Evolutionary conservation across 2,113 vertebrate genomes (phyloP).

Genomic region (Urocynchramus pylzowi): DNA sequence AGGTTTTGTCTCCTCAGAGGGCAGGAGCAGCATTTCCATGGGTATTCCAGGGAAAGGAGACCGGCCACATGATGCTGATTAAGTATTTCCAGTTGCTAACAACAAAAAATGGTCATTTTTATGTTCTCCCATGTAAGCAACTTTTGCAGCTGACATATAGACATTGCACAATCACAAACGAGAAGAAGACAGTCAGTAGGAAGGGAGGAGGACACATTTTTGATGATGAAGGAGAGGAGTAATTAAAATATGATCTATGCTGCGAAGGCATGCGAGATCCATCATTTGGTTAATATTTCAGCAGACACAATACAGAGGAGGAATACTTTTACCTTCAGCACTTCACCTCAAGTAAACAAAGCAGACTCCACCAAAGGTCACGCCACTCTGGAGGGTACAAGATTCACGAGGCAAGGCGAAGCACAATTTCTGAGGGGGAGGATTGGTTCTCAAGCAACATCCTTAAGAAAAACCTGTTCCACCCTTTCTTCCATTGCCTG

Average conservation of each 20-base stretch:
- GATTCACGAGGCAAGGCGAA: background rate
- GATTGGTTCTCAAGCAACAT: background rate
- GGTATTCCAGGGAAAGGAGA: background rate
- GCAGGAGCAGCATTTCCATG: background rate
- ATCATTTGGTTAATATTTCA: background rate
- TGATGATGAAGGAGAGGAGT: background rate
- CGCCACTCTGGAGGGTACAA: background rate
- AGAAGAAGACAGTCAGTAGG: background rate
- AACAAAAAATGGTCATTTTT: background rate
- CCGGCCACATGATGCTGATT: background rate
- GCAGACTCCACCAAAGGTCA: background rate
- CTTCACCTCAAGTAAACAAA: background rate
- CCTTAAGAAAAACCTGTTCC: background rate
- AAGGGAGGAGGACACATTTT: background rate
- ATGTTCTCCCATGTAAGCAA: background rate
- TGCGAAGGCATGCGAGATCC: background rate
- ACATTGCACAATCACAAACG: background rate
- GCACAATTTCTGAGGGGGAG: background rate
- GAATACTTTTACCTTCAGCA: background rate
- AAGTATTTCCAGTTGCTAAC: conserved; percentile 15
- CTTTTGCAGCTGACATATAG: background rate
- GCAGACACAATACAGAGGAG: background rate
- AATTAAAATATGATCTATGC: background rate
- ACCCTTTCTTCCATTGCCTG: background rate
- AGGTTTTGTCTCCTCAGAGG: background rate